These are phyloP conservation scores for Tyrannus savana DNA, from an alignment of 2,113 vertebrate species.

Conservation along the genomic window DNA sequence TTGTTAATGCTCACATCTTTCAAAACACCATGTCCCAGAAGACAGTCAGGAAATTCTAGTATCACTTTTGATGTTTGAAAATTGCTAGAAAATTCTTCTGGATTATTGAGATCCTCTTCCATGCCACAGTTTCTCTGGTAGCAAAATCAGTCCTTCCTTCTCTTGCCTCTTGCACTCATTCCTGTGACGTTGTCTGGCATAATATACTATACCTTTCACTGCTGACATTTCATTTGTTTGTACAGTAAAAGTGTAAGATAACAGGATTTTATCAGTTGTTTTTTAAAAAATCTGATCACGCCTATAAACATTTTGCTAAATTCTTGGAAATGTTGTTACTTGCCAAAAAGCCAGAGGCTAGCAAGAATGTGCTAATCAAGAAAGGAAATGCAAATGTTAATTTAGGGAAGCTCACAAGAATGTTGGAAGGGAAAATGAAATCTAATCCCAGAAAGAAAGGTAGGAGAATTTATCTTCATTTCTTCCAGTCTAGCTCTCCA, in stretches of 20 bases:
- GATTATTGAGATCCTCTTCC: background rate
- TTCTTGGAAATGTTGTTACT: background rate
- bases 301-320: background rate
- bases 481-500: background rate
- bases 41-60: background rate
- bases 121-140: background rate
- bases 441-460: background rate
- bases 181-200: background rate
- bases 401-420: background rate
- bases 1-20: background rate
- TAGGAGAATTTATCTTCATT: background rate
- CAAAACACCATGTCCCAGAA: background rate
- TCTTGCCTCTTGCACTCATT: background rate
- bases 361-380: background rate
- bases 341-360: background rate
- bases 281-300: background rate
- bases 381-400: background rate
- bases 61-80: background rate
- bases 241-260: background rate
- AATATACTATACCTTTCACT: accelerated
- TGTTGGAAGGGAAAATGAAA: background rate
- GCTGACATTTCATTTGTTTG: background rate
- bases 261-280: background rate
- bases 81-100: background rate
- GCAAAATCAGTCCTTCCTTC: background rate